A percentile compares a stretch with the other conserved stretches of the same genome.
phyloP scores from a whole-genome alignment of 2,797 vertebrate genomes.

The Mormyrops boulengeri region DNA sequence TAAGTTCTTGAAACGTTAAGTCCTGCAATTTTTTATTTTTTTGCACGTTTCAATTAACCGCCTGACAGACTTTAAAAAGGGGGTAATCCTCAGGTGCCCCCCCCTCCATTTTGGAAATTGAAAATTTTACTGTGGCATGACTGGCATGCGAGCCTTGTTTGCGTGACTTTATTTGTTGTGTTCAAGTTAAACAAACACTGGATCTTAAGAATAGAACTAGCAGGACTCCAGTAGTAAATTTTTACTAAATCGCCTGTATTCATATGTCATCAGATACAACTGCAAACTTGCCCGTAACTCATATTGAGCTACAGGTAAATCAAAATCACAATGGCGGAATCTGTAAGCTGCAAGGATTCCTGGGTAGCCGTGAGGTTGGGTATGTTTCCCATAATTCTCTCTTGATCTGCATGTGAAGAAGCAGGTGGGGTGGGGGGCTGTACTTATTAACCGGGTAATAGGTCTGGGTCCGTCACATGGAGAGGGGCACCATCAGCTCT shows the following conservation, averaged over 20 bases:
- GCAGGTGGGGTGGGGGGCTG: background rate
- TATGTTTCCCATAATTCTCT: background rate
- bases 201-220: background rate
- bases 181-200: background rate
- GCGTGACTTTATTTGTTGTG: background rate
- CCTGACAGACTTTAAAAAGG: background rate
- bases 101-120: conserved; percentile 2
- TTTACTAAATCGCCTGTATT: background rate
- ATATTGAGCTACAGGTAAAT: background rate
- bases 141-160: background rate
- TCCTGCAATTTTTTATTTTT: background rate
- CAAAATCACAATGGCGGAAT: background rate
- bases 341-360: background rate
- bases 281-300: background rate
- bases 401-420: background rate
- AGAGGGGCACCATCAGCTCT: background rate
- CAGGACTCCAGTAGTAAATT: background rate
- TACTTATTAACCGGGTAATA: background rate
- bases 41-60: background rate
- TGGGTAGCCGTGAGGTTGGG: background rate
- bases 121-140: background rate
- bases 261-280: background rate
- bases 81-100: background rate
- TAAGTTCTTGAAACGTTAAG: background rate
- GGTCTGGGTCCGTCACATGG: background rate